Conservation (phyloP, 2,888 invertebrate species). For the Orgyia antiqua region DNA sequence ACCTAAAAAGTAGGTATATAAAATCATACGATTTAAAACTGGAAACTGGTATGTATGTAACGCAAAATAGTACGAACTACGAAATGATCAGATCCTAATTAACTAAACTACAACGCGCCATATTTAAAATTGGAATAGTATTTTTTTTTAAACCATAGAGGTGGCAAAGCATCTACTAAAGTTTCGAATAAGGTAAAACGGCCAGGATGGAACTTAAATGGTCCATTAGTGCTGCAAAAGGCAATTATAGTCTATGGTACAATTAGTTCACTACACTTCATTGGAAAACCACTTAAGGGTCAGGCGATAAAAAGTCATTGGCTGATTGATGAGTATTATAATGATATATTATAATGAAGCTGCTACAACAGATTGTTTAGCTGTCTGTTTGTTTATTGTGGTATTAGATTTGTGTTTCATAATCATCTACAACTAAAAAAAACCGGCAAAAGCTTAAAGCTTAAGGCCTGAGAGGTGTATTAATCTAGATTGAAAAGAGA, state of each 20-base stretch:
- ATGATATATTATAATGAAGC: not conserved
- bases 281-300: slow-evolving; percentile 2
- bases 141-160: slow-evolving; percentile 18
- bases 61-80: too few relatives aligned
- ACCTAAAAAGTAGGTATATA: too few relatives aligned
- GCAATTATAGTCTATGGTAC: slow-evolving; percentile 50
- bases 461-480: too few relatives aligned
- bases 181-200: slow-evolving; percentile 23
- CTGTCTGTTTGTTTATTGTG: too few relatives aligned
- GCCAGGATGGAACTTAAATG: slow-evolving; percentile 33
- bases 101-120: not conserved
- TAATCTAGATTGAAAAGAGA: too few relatives aligned
- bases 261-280: slow-evolving; percentile 35
- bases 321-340: slow-evolving; percentile 2
- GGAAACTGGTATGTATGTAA: too few relatives aligned
- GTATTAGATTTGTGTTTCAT: too few relatives aligned
- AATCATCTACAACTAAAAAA: too few relatives aligned
- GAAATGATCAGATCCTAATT: slow-evolving; percentile 1
- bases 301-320: slow-evolving; percentile 10
- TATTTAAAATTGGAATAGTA: slow-evolving; percentile 9
- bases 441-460: too few relatives aligned
- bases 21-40: too few relatives aligned
- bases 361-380: too few relatives aligned
- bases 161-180: slow-evolving; percentile 22
- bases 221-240: slow-evolving; percentile 45